These are phyloP conservation scores for Drosophila setifemur DNA, from an alignment of 1,140 invertebrate species.

Conservation along the genomic window DNA sequence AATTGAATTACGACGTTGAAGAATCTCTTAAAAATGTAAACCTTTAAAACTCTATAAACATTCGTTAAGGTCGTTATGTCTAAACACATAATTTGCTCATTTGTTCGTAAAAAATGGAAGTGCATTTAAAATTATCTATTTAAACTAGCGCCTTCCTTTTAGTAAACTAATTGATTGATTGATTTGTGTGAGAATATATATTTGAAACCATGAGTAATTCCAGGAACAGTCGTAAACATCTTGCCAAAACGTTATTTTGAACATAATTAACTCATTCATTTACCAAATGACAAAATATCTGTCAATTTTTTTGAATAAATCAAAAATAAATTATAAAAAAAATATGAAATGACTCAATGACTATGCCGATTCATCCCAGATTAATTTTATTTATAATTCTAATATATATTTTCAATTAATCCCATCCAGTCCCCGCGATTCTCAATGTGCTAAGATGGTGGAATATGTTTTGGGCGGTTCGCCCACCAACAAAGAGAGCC, in stretches of 20 bases:
- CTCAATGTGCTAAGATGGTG: conserved; percentile 97
- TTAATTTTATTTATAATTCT: neutral
- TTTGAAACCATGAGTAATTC: too few relatives aligned
- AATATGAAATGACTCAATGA: neutral
- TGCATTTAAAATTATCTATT: neutral
- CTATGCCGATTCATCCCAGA: too few relatives aligned
- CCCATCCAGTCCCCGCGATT: conserved; percentile 85
- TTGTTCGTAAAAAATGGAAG: too few relatives aligned
- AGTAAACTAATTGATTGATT: neutral
- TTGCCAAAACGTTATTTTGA: too few relatives aligned
- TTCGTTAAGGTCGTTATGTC: too few relatives aligned
- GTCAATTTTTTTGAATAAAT: neutral
- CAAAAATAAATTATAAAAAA: neutral
- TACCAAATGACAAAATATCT: neutral
- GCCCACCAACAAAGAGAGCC: conserved; percentile 90
- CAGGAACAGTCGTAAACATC: too few relatives aligned
- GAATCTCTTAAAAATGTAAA: too few relatives aligned
- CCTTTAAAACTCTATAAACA: too few relatives aligned
- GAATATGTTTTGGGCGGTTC: conserved; percentile 97
- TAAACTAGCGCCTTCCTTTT: neutral
- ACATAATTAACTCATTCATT: too few relatives aligned
- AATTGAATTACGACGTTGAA: too few relatives aligned
- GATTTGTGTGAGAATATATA: too few relatives aligned
- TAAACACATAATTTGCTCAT: too few relatives aligned
- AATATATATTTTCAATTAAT: neutral